These are phyloP conservation scores for Unio delphinus DNA, from an alignment of 2,888 invertebrate genomes.

Conservation along the genomic window DNA sequence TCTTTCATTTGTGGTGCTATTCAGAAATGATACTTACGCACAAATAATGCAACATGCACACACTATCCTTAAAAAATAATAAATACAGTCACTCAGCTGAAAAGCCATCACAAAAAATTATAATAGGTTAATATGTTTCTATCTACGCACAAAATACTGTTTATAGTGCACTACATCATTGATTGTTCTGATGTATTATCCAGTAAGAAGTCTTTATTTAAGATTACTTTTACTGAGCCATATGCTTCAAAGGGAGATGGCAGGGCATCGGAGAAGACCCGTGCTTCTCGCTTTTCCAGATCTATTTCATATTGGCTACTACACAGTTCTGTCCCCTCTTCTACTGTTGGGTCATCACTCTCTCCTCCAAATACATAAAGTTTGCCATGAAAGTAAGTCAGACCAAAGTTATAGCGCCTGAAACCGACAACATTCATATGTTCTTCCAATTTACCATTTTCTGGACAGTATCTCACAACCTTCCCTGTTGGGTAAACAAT, in stretches of 20 bases:
- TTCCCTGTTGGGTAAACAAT: conserved; percentile 44
- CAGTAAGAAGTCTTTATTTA: conserved; percentile 28
- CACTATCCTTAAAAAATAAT: no score
- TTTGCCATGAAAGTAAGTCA: conserved; percentile 34
- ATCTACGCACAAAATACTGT: no score
- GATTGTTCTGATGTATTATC: no score
- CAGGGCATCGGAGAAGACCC: conserved; percentile 33
- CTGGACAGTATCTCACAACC: conserved; percentile 33
- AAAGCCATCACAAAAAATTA: no score
- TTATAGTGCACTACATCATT: no score
- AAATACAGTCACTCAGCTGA: no score
- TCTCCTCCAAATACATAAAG: conserved; percentile 41
- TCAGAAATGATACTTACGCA: no score
- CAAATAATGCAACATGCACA: no score
- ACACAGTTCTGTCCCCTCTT: conserved; percentile 41
- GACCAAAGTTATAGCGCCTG: conserved; percentile 41
- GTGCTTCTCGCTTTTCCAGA: conserved; percentile 14
- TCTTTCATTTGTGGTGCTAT: no score
- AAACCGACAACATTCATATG: conserved; percentile 39
- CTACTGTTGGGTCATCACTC: conserved; percentile 41
- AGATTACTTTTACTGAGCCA: conserved; percentile 31
- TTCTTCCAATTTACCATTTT: conserved; percentile 23
- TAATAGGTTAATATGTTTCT: no score
- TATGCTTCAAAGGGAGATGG: conserved; percentile 43
- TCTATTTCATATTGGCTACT: conserved; percentile 28